Percentiles rank a stretch among this genome's conserved stretches.
Conservation (phyloP, 2,888 invertebrate genomes). For the Aphodius sticticus region DNA sequence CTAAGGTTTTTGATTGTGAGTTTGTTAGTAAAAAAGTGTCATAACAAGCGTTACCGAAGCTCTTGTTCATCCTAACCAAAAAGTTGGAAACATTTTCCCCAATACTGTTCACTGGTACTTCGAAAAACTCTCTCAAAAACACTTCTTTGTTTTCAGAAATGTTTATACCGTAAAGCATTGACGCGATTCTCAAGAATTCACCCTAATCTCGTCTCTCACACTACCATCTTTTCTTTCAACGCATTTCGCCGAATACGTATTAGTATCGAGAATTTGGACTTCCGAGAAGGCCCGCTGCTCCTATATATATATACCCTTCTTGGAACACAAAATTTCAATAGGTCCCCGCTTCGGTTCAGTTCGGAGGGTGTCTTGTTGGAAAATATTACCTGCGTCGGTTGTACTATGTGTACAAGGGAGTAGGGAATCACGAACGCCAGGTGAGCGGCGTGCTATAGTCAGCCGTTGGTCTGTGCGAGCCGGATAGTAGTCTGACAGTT, state of each 20-base stretch:
- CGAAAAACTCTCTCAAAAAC: not conserved
- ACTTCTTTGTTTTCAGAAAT: not conserved
- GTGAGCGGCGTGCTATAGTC: not conserved
- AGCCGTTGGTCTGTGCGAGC: not conserved
- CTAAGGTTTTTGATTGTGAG: too few species aligned
- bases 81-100: too few species aligned
- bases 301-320: conserved; percentile 4
- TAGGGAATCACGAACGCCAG: not conserved
- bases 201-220: not conserved
- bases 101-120: not conserved
- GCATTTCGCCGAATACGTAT: not conserved
- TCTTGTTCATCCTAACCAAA: too few species aligned
- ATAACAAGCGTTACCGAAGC: too few species aligned
- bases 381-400: not conserved
- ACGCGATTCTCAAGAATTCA: not conserved
- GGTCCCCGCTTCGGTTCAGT: not conserved
- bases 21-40: too few species aligned
- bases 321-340: not conserved
- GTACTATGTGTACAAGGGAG: not conserved
- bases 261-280: not conserved
- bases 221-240: not conserved
- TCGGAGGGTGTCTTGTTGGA: not conserved
- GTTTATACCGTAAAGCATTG: not conserved
- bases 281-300: not conserved
- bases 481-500: not conserved